phyloP scores from a whole-genome alignment of 1,140 invertebrate species.

The Lordiphosa mommai region DNA sequence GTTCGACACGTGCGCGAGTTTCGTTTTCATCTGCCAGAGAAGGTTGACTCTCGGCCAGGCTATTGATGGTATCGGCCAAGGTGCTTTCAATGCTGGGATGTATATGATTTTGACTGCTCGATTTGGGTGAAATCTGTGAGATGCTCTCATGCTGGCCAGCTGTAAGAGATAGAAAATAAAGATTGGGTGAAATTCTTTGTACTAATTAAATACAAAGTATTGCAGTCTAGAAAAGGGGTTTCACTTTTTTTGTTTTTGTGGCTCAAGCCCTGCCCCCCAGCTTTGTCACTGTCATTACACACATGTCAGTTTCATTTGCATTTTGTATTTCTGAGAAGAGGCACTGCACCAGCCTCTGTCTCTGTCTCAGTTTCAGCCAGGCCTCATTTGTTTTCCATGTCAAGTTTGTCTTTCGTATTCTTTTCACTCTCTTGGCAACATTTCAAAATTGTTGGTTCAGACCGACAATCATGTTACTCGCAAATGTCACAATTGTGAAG shows the following conservation, averaged over 20 bases:
- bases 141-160: slow-evolving; percentile 60
- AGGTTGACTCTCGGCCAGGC: slow-evolving; percentile 10
- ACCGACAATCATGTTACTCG: neutral
- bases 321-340: slow-evolving; percentile 47
- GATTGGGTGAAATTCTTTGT: slow-evolving; percentile 15
- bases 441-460: slow-evolving; percentile 32
- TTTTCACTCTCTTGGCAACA: slow-evolving; percentile 58
- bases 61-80: slow-evolving; percentile 39
- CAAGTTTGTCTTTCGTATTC: slow-evolving; percentile 69
- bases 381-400: slow-evolving; percentile 74
- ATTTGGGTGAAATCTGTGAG: slow-evolving; percentile 78
- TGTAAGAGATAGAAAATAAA: slow-evolving; percentile 23
- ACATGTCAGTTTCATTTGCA: slow-evolving; percentile 50
- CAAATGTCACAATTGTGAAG: slow-evolving; percentile 53
- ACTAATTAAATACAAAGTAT: neutral
- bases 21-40: slow-evolving; percentile 51
- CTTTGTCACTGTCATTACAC: slow-evolving; percentile 55
- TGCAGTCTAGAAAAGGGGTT: slow-evolving; percentile 46
- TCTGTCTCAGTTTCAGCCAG: slow-evolving; percentile 35
- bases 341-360: slow-evolving; percentile 33
- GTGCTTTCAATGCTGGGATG: slow-evolving; percentile 58
- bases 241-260: too few species aligned
- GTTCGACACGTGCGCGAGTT: slow-evolving; percentile 55
- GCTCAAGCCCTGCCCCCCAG: slow-evolving; percentile 23
- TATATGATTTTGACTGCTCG: slow-evolving; percentile 38